Evolutionary conservation across 2,888 invertebrate species (phyloP), one percentile per base, ranked within the genome.

Genomic region (Coenonympha glycerion): DNA sequence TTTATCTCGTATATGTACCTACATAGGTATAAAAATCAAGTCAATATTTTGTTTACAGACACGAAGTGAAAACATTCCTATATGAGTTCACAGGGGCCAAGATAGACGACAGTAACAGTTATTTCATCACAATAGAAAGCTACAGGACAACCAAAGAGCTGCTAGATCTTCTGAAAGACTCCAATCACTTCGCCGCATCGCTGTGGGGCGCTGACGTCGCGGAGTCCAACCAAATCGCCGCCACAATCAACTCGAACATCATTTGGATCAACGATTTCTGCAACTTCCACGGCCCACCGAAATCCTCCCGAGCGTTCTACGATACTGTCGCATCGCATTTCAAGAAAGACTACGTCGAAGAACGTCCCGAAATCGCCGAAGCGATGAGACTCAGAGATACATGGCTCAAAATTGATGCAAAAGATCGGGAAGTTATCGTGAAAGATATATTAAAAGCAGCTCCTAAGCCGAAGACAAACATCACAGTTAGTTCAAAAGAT

Each of bases 111-210:
- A 8, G 28, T 8, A 0, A 9, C 9, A 8, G 9, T 9, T 9
- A 9, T 26, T 26, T 9, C 3, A 26, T 26, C 26, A 26, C 26
- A 9, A 58, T 73, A 0, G 73, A 73, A 56, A 68, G 71, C 0
- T 78, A 72, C 47, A 66, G 77, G 45, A 76, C 73, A 0, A 65
- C 56, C 1, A 73, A 71, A 41, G 77, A 76, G 42, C 49, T 76
- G 19, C 33, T 74, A 8, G 49, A 66, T 2, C 33, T 76, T 5
- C 3, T 73, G 1, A 34, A 59, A 6, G 55, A 62, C 11, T 42
- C 55, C 1, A 33, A 47, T 5, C 44, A 59, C 6, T 52, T 47
- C 21, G 70, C 58, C 28, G 16, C 74, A 9, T 75, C 75, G 0
- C 40, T 78, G 3, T 78, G 77, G 77, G 62, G 64, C 2, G 66